Base-by-base conservation (phyloP, 2,797 vertebrate species). In the Moxostoma hubbsi region DNA sequence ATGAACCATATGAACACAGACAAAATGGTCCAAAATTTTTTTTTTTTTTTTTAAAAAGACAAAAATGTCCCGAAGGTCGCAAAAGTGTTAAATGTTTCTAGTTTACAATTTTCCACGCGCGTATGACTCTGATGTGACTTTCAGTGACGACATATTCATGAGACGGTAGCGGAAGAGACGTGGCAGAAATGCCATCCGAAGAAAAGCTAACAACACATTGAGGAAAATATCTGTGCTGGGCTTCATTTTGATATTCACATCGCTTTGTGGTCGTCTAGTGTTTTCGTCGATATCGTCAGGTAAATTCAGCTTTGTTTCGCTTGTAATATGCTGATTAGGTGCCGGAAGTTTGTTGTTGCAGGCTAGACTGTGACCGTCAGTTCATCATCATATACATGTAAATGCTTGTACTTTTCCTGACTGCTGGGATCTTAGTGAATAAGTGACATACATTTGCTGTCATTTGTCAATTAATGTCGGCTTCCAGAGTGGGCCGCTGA, bases 81-180 rank as follows among this genome's bases (percentile, higher is more conserved):
- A 36, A 4, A 36, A 36, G 36, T 4, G 36, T 36, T 36, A 36
- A 36, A 36, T 4, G 36, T 36, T 36, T 36, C 36, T 36, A 36
- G 36, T 36, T 36, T 36, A 55, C n/a, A 55, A 6, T 8, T 16
- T 58, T 58, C 6, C 9, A 58, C 36, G 4, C 36, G 36, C 4
- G 16, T 57, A 36, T 36, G 36, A 36, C 36, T 36, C 36, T 18
- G 50, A 7, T 51, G 16, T 45, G 8, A 10, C 11, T 2, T 7
- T 11, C 7, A 5, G 63, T 66, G 73, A 75, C 49, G 74, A 1
- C 45, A 67, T 49, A 58, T 12, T 3, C 0, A 4, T 63, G 93
- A 92, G 92, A 88, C 90, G 47, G 69, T 87, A 90, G 90, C 93
- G 93, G 93, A 94, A 94, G 93, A 91, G 94, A 94, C 93, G 93